A percentile compares a stretch with the other conserved stretches of the same genome.
phyloP scores from a whole-genome alignment of 2,113 vertebrate genomes.

The Drymodes brunneopygia region DNA sequence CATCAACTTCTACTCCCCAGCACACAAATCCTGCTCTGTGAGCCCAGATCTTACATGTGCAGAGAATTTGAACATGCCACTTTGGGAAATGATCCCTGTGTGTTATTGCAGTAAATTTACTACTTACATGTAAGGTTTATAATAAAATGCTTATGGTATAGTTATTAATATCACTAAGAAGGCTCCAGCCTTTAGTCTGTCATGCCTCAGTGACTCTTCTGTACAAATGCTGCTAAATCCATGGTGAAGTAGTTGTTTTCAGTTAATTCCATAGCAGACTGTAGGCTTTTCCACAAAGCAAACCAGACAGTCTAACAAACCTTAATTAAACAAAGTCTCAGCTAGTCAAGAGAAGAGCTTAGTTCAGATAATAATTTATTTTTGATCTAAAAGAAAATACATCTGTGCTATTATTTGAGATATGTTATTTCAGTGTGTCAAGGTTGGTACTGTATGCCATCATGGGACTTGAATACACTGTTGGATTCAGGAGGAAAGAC shows the following conservation, averaged over 20 bases:
- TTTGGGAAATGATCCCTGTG: not conserved
- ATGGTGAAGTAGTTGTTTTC: not conserved
- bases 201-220: not conserved
- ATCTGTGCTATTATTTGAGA: not conserved
- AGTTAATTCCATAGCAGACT: slow-evolving; percentile 1
- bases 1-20: not conserved
- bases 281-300: slow-evolving; percentile 26
- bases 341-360: slow-evolving; percentile 16
- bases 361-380: slow-evolving; percentile 41
- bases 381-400: slow-evolving; percentile 3
- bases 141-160: not conserved
- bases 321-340: slow-evolving; percentile 56
- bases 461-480: not conserved
- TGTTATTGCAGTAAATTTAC: not conserved
- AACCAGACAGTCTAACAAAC: slow-evolving; percentile 38
- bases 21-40: not conserved
- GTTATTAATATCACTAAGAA: not conserved
- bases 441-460: not conserved
- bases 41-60: not conserved
- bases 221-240: not conserved
- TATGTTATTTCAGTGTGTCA: not conserved
- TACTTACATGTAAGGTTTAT: not conserved
- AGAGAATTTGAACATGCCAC: not conserved
- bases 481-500: not conserved
- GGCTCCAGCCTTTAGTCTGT: not conserved